Base-by-base conservation (phyloP, 2,888 invertebrate species). In the Eupithecia tripunctaria region DNA sequence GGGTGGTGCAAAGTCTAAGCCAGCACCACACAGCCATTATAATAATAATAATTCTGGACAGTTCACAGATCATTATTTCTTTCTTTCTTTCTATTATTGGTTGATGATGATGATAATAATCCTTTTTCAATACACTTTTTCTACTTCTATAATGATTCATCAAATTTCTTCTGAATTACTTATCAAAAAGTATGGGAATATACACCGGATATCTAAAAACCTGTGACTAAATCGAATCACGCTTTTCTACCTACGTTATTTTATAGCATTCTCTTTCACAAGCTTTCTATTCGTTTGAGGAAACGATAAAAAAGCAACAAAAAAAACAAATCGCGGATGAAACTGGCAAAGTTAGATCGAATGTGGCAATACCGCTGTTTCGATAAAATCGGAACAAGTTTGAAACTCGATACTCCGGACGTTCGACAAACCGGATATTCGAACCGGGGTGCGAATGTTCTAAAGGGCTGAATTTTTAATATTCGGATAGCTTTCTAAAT, bases 321-420 rank as follows among this genome's bases (percentile, higher is more conserved):
- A 25, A 12, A 25, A 64, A 38, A n/a, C 27, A 21, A 1, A 60
- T 60, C 29, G 60, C 60, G 60, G 29, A 60, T 29, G 12, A 67
- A 56, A 21, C 27, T 32, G 43, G 63, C 32, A 59, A 68, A 59
- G 68, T 72, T 59, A 43, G 47, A 60, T 68, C 36, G 68, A 65
- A 41, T 32, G 63, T 56, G 64, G 43, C 25, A 56, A 56, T 14
- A 12, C 56, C 25, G 21, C 27, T 56, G 64, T 63, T 10, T 72
- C 68, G 56, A 68, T 68, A 72, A 68, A 63, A 59, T 47, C 51
- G 59, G 51, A 32, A 29, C 32, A 41, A 64, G 64, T 36, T 64
- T 14, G 64, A 59, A 67, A 72, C 68, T 32, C 68, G 68, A 67
- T 12, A 63, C 63, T 63, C 67, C 67, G 67, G 71, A 71, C 32